Percentiles rank a stretch among this genome's conserved stretches.
Conservation (phyloP, 2,888 invertebrate species). For the Nomada goodeniana region DNA sequence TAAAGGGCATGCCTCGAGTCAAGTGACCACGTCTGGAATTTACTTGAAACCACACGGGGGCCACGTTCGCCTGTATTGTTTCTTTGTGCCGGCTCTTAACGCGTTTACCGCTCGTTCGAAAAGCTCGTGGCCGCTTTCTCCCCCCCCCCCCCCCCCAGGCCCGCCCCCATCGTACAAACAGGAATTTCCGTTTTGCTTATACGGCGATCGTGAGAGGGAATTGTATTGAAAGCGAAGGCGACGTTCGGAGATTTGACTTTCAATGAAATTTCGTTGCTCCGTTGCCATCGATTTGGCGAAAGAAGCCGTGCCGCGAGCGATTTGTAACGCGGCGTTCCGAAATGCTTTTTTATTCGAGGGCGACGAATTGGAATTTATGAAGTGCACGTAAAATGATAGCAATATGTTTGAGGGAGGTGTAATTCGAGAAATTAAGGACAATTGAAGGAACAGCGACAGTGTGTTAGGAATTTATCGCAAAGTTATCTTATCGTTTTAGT, state of each 20-base stretch:
- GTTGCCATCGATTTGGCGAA: neutral
- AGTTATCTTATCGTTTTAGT: too few species aligned
- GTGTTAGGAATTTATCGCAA: too few species aligned
- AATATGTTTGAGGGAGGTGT: neutral
- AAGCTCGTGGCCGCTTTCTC: neutral
- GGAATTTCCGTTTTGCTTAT: constrained; percentile 21
- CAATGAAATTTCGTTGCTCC: neutral
- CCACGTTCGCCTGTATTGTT: constrained; percentile 41
- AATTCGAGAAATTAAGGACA: neutral
- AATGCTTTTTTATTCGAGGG: too few species aligned
- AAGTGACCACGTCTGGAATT: constrained; percentile 61
- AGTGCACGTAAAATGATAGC: neutral
- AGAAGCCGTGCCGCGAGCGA: too few species aligned
- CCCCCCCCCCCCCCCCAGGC: neutral
- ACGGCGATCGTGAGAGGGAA: constrained; percentile 6
- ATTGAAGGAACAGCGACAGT: too few species aligned
- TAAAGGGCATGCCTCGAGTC: constrained; percentile 57
- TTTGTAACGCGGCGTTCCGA: too few species aligned
- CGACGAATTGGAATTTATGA: neutral
- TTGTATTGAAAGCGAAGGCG: constrained; percentile 6
- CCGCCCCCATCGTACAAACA: neutral
- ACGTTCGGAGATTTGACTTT: constrained; percentile 2
- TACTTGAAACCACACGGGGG: constrained; percentile 37
- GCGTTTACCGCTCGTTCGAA: constrained; percentile 36
- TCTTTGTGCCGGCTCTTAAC: constrained; percentile 52